phyloP scores from a whole-genome alignment of 64 coral and sea anemone genomes.

The Anthopleura sola region DNA sequence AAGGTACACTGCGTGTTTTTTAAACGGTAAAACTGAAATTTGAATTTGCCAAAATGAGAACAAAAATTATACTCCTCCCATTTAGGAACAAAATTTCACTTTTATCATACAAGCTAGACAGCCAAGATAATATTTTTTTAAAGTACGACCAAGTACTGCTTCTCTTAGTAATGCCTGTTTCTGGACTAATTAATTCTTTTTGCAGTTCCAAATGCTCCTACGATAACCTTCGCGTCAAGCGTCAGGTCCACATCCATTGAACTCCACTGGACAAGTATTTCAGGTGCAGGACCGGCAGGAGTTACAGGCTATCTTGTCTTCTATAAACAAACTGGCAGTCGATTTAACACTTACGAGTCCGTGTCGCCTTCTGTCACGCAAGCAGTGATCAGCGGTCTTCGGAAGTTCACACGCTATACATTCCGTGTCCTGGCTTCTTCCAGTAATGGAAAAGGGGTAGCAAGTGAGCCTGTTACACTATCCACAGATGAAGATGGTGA shows the following conservation, averaged over 20 bases:
- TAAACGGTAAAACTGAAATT: too few relatives aligned
- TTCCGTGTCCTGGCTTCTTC: constrained; percentile 62
- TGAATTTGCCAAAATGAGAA: too few relatives aligned
- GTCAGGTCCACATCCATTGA: constrained; percentile 35
- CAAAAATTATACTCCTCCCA: too few relatives aligned
- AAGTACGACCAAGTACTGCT: too few relatives aligned
- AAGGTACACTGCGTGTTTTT: too few relatives aligned
- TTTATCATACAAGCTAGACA: too few relatives aligned
- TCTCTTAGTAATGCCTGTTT: neutral
- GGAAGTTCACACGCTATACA: constrained; percentile 53
- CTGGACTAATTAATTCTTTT: neutral
- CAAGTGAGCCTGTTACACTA: constrained; percentile 48
- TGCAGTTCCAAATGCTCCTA: constrained; percentile 13
- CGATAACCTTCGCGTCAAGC: constrained; percentile 11
- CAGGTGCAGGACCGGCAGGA: neutral
- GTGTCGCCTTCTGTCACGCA: constrained; percentile 1
- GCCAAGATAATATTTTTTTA: too few relatives aligned
- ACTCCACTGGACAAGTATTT: constrained; percentile 45
- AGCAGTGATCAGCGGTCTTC: constrained; percentile 15
- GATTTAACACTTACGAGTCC: constrained; percentile 15
- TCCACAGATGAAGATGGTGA: constrained; percentile 63
- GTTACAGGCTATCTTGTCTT: constrained; percentile 36
- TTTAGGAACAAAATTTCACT: too few relatives aligned
- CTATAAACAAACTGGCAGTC: constrained; percentile 38
- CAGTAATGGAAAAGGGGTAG: constrained; percentile 56